phyloP scores from a whole-genome alignment of 2,113 vertebrate species.

The Galemys pyrenaicus region DNA sequence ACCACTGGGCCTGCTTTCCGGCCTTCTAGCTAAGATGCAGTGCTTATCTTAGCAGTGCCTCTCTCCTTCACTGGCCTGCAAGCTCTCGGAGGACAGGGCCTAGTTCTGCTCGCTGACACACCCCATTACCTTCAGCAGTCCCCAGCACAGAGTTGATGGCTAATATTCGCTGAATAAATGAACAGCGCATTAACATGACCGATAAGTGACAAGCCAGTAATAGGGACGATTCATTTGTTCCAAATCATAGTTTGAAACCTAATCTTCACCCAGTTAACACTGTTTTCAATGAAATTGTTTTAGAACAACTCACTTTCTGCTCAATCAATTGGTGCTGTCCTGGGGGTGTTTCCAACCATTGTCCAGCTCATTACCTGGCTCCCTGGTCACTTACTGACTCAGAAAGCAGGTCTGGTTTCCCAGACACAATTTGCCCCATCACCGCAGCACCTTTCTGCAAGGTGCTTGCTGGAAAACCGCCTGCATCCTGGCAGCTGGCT shows the following conservation, averaged over 20 bases:
- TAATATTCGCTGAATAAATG: not conserved
- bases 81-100: not conserved
- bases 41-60: not conserved
- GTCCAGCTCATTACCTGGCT: not conserved
- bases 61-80: not conserved
- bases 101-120: not conserved
- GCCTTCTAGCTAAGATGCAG: not conserved
- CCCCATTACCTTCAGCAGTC: not conserved
- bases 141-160: not conserved
- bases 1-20: not conserved
- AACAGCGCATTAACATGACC: not conserved
- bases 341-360: not conserved
- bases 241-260: slow-evolving; percentile 5
- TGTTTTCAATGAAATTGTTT: not conserved
- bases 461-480: slow-evolving; percentile 35
- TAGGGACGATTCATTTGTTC: not conserved
- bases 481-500: slow-evolving; percentile 67
- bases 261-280: not conserved
- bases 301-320: slow-evolving; percentile 10
- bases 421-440: slow-evolving; percentile 36
- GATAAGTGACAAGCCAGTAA: not conserved
- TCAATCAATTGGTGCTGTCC: not conserved
- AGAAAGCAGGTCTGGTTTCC: slow-evolving; percentile 45
- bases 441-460: slow-evolving; percentile 21
- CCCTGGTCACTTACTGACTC: slow-evolving; percentile 1